Evolutionary conservation across 1,140 invertebrate species (phyloP).

Genomic region (Lepidurus arcticus): DNA sequence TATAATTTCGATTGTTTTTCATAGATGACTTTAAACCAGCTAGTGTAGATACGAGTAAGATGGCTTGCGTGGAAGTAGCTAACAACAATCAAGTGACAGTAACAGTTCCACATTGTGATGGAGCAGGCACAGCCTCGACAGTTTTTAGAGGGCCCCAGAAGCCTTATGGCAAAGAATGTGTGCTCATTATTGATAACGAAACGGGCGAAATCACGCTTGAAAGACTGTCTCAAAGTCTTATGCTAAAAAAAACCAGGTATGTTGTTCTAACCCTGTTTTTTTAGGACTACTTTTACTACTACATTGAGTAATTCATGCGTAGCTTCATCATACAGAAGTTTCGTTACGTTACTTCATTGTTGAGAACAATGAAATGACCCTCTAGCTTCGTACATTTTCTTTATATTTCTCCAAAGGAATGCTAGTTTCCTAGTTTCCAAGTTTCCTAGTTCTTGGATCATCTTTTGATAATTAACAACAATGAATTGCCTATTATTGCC

Average conservation of each 20-base stretch:
- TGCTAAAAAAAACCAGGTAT: slow-evolving; percentile 89
- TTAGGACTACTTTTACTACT: slow-evolving; percentile 48
- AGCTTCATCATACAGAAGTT: too few species aligned
- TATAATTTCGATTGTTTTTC: slow-evolving; percentile 42
- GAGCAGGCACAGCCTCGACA: slow-evolving; percentile 77
- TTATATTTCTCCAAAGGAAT: too few species aligned
- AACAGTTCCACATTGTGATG: slow-evolving; percentile 86
- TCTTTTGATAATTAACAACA: too few species aligned
- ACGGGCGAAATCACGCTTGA: slow-evolving; percentile 91
- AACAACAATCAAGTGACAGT: slow-evolving; percentile 80
- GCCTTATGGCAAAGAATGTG: slow-evolving; percentile 87
- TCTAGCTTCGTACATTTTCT: too few species aligned
- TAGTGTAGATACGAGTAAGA: slow-evolving; percentile 84
- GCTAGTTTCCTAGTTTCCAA: too few species aligned
- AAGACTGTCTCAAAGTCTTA: slow-evolving; percentile 80
- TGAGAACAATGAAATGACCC: too few species aligned
- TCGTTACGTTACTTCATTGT: too few species aligned
- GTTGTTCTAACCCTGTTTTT: slow-evolving; percentile 56
- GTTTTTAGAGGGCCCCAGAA: slow-evolving; percentile 89
- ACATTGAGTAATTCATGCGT: background rate
- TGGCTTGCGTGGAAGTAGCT: slow-evolving; percentile 80
- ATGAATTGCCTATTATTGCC: too few species aligned
- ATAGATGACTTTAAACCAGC: slow-evolving; percentile 96
- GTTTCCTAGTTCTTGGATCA: too few species aligned
- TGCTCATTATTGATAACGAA: slow-evolving; percentile 82